These are phyloP conservation scores for Bombus confusus DNA, from an alignment of 1,140 invertebrate species.

Conservation along the genomic window DNA sequence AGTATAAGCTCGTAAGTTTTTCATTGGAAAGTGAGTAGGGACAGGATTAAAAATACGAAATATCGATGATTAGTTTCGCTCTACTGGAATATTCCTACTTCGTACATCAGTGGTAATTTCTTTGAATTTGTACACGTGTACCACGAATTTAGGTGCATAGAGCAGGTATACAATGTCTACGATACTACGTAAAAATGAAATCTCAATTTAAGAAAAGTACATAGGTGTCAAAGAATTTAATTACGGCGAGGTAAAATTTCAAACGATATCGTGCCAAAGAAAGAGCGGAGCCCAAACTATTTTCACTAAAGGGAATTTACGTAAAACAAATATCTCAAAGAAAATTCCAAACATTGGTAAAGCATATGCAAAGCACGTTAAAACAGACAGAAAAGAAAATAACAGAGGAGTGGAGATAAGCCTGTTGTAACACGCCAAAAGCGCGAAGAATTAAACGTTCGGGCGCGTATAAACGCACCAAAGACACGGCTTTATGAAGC, in stretches of 20 bases:
- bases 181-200: background rate
- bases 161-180: background rate
- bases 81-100: no score
- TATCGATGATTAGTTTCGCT: no score
- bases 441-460: background rate
- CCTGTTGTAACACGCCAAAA: background rate
- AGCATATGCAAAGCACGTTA: background rate
- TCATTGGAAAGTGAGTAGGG: no score
- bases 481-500: constrained; percentile 15
- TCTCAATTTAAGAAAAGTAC: background rate
- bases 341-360: background rate
- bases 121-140: no score
- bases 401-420: background rate
- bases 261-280: background rate
- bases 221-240: background rate
- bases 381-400: background rate
- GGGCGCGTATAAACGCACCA: background rate
- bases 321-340: background rate
- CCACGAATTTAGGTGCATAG: no score
- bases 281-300: background rate
- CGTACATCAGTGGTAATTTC: no score
- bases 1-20: no score
- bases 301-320: background rate
- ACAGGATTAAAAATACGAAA: no score
- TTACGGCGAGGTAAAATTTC: background rate